phyloP scores from a whole-genome alignment of 2,113 vertebrate genomes.

The Neodon shergylaensis region DNA sequence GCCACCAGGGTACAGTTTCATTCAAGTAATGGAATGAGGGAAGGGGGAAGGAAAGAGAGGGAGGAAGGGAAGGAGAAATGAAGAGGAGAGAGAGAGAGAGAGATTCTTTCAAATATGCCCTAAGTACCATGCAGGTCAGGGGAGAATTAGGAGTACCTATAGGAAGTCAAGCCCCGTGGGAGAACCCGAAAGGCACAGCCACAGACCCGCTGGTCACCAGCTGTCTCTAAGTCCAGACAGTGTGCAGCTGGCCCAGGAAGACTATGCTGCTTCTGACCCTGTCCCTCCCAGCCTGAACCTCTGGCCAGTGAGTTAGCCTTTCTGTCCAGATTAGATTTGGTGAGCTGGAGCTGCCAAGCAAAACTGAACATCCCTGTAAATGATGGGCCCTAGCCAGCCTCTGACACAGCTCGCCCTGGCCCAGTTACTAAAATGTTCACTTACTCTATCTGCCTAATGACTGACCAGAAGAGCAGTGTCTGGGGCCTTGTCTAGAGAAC shows the following conservation, averaged over 20 bases:
- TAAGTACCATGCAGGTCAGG: background rate
- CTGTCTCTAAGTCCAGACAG: background rate
- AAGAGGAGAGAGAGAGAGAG: too few relatives aligned
- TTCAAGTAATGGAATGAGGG: background rate
- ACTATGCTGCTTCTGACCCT: background rate
- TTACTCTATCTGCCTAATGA: background rate
- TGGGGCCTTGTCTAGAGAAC: background rate
- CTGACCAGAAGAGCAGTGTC: background rate
- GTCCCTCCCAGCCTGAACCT: conserved; percentile 2
- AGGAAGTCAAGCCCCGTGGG: background rate
- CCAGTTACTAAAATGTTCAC: background rate
- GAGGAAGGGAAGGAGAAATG: too few relatives aligned
- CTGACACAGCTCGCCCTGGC: conserved; percentile 9
- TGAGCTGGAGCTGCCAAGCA: conserved; percentile 55
- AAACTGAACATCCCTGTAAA: conserved; percentile 23
- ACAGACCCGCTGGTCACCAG: background rate
- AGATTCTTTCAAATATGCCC: background rate
- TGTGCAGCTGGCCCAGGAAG: background rate
- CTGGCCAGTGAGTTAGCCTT: conserved; percentile 53
- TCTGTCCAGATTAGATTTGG: background rate
- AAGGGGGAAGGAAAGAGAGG: too few relatives aligned
- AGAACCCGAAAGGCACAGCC: background rate
- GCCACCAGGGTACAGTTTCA: background rate
- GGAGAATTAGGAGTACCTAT: background rate
- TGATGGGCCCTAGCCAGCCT: conserved; percentile 14